These are phyloP conservation scores for Enoplosus armatus DNA, from an alignment of 2,797 vertebrate species.

Conservation along the genomic window DNA sequence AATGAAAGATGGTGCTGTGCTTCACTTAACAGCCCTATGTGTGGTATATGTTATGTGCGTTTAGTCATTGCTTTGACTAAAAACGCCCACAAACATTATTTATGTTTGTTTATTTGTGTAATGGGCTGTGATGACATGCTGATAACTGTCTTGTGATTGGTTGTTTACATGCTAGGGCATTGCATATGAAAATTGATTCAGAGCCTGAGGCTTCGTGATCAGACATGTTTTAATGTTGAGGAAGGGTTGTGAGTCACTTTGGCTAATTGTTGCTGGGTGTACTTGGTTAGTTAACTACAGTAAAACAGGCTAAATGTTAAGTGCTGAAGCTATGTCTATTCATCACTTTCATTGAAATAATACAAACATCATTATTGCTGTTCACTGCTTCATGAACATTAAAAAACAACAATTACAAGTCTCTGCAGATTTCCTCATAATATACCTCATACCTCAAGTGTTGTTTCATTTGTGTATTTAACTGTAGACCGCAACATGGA, in stretches of 20 bases:
- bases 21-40: no score
- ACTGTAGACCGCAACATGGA: not conserved
- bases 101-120: not conserved
- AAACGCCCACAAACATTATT: not conserved
- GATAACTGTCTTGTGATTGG: no score
- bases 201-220: no score
- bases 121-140: not conserved
- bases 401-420: not conserved
- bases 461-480: not conserved
- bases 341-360: slow-evolving; percentile 1
- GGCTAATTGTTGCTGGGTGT: no score
- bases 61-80: no score
- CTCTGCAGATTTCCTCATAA: not conserved
- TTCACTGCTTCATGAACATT: not conserved
- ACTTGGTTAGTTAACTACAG: no score
- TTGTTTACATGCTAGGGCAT: no score
- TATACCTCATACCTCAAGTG: not conserved
- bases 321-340: not conserved
- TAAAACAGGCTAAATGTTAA: not conserved
- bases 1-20: not conserved
- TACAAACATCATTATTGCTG: not conserved
- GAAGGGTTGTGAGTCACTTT: no score
- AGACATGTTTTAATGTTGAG: no score
- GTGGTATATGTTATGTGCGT: no score
- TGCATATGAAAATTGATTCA: no score